Evolutionary conservation across 2,888 invertebrate species (phyloP).

Genomic region (Drosophila subquinaria): DNA sequence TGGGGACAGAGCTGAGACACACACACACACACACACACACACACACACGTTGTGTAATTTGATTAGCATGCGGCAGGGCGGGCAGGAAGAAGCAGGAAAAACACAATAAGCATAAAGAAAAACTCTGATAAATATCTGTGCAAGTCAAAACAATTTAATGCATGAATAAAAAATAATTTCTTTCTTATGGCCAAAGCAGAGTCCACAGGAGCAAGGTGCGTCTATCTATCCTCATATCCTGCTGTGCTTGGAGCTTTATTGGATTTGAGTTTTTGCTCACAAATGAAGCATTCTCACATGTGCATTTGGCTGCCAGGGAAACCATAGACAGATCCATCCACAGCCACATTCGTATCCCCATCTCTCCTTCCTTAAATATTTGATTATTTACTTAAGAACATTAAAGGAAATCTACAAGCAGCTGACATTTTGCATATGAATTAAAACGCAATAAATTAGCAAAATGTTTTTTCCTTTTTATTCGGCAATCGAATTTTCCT

Average conservation of each 20-base stretch:
- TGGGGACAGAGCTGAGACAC: constrained; percentile 21
- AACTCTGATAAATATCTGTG: constrained; percentile 66
- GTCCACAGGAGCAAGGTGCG: neutral
- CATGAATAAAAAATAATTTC: constrained; percentile 84
- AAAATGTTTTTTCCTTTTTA: constrained; percentile 29
- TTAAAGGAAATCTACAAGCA: constrained; percentile 56
- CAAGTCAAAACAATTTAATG: constrained; percentile 85
- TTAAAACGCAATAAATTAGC: constrained; percentile 80
- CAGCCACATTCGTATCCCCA: neutral
- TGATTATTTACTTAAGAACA: constrained; percentile 75
- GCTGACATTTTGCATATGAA: constrained; percentile 76
- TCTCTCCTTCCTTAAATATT: constrained; percentile 60
- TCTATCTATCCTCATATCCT: constrained; percentile 46
- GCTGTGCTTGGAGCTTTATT: constrained; percentile 65
- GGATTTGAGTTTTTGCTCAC: constrained; percentile 52
- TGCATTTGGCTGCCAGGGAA: constrained; percentile 48
- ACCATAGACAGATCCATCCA: constrained; percentile 12
- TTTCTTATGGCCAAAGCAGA: constrained; percentile 46
- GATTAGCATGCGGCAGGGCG: constrained; percentile 72
- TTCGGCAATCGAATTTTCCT: constrained; percentile 52
- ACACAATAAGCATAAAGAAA: constrained; percentile 77
- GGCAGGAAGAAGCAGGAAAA: constrained; percentile 34
- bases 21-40: constrained; percentile 40
- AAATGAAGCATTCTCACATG: constrained; percentile 38
- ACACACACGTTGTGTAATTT: constrained; percentile 71